Percentiles rank a stretch among this genome's conserved stretches.
These are phyloP conservation scores for Hymenopus coronatus DNA, from an alignment of 2,888 invertebrate species.

Conservation along the genomic window DNA sequence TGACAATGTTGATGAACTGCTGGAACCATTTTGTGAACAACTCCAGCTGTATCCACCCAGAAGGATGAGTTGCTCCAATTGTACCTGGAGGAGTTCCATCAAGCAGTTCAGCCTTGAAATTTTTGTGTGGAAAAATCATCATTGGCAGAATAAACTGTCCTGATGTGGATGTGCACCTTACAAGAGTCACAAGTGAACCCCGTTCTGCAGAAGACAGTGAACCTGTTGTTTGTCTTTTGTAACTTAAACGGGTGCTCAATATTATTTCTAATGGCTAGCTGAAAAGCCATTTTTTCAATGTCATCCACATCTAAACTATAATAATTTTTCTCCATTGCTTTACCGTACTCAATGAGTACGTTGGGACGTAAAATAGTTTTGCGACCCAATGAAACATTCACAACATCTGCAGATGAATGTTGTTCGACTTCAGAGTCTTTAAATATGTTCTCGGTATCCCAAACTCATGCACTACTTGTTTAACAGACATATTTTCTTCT, in stretches of 20 bases:
- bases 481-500: neutral
- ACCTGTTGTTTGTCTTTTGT: constrained; percentile 38
- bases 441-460: neutral
- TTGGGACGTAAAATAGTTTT: neutral
- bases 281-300: neutral
- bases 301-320: neutral
- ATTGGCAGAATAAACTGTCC: constrained; percentile 42
- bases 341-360: neutral
- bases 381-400: neutral
- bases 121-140: too few species aligned
- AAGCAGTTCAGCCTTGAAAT: constrained; percentile 39
- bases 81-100: constrained; percentile 40
- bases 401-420: neutral
- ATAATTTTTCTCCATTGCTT: neutral
- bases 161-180: constrained; percentile 39
- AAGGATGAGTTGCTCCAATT: constrained; percentile 37
- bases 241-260: neutral
- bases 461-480: neutral
- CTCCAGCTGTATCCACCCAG: constrained; percentile 34
- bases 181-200: constrained; percentile 38
- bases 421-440: neutral
- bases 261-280: neutral
- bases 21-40: constrained; percentile 26
- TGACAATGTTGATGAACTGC: constrained; percentile 25
- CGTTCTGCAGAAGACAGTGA: constrained; percentile 41